Evolutionary conservation across 2,113 vertebrate genomes (phyloP).

Genomic region (Phocoena phocoena): DNA sequence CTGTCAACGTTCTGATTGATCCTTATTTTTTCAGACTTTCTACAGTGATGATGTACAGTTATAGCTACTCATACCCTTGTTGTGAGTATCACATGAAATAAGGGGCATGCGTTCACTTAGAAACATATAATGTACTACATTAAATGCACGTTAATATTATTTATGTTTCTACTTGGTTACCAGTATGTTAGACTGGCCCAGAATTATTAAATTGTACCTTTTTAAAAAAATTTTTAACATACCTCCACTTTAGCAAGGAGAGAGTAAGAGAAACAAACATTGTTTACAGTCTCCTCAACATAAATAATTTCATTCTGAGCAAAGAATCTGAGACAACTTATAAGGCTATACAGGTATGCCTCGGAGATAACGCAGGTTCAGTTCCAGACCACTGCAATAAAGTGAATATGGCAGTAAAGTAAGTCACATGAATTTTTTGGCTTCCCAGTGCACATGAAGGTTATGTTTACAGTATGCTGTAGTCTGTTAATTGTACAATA

Average conservation of each 20-base stretch:
- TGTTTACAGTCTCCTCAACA: neutral
- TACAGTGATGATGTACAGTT: neutral
- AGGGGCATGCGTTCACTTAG: neutral
- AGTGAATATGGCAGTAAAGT: neutral
- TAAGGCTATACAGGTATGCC: neutral
- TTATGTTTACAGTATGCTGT: neutral
- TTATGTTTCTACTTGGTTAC: neutral
- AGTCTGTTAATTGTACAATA: neutral
- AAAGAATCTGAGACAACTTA: neutral
- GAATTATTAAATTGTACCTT: neutral
- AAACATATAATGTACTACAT: neutral
- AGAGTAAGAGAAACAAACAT: neutral
- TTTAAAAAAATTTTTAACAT: neutral
- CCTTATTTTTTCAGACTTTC: neutral
- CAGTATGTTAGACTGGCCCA: neutral
- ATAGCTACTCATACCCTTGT: neutral
- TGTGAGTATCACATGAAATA: neutral
- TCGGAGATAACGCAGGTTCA: neutral
- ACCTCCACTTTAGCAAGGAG: slow-evolving; percentile 1
- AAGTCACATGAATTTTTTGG: neutral
- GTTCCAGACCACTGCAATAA: neutral
- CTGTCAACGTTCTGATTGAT: neutral
- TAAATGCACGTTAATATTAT: neutral
- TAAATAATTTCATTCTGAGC: neutral
- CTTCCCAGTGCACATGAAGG: neutral